Percentiles rank a stretch among this genome's conserved stretches.
Evolutionary conservation across 2,888 invertebrate species (phyloP).

Genomic region (Ditylenchus weischeri): DNA sequence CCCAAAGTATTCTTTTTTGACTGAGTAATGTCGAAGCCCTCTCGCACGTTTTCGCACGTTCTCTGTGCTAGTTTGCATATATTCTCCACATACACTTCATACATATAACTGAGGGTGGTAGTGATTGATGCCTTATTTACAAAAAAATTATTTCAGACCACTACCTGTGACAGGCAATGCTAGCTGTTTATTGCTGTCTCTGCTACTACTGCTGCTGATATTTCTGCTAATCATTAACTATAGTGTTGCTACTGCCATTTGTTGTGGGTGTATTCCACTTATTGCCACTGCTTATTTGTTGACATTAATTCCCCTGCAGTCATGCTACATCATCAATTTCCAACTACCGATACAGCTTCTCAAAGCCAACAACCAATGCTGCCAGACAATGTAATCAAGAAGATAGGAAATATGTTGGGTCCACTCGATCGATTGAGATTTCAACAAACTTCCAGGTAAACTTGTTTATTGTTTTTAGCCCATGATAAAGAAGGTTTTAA

Average conservation of each 20-base stretch:
- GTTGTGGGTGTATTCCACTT: conserved; percentile 2
- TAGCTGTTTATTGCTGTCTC: not conserved
- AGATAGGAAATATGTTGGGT: conserved; percentile 14
- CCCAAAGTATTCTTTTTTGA: no score
- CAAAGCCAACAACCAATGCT: conserved; percentile 4
- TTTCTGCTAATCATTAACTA: conserved; percentile 4
- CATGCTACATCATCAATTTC: no score
- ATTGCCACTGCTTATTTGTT: no score
- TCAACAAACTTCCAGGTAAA: conserved; percentile 19
- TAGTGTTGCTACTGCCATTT: not conserved
- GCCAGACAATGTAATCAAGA: conserved; percentile 20
- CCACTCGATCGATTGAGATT: conserved; percentile 26
- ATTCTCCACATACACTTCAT: no score
- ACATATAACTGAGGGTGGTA: no score
- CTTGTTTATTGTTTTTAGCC: no score
- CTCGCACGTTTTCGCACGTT: no score
- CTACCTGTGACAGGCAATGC: conserved; percentile 1
- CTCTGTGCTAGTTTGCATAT: no score
- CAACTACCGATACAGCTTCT: not conserved
- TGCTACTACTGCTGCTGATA: conserved; percentile 6
- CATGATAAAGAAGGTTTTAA: no score
- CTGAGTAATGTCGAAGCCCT: no score
- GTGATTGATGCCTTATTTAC: not conserved
- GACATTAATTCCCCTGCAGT: no score
- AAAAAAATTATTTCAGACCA: conserved; percentile 1